Evolutionary conservation across 2,113 vertebrate genomes (phyloP).

Genomic region (Nannobrachium achirus): DNA sequence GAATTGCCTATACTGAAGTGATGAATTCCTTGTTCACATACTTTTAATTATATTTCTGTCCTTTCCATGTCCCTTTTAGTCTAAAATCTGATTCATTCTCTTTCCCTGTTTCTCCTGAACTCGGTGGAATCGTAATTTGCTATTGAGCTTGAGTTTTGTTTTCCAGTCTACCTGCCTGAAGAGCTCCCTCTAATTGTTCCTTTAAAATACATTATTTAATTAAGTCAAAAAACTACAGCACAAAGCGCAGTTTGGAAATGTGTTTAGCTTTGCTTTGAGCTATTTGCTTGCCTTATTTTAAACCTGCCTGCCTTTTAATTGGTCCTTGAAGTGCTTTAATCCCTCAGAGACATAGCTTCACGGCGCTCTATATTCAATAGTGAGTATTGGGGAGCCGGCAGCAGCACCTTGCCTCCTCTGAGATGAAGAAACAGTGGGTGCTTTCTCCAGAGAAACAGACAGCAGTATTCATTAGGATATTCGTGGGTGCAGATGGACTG

Average conservation of each 20-base stretch:
- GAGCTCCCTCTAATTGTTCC: constrained; percentile 39
- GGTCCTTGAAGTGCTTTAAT: constrained; percentile 57
- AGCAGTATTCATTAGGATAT: constrained; percentile 72
- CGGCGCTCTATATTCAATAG: constrained; percentile 57
- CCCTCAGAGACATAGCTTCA: constrained; percentile 54
- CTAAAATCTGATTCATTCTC: no score
- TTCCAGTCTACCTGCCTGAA: not conserved
- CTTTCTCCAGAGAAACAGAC: constrained; percentile 75
- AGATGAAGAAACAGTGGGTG: constrained; percentile 71
- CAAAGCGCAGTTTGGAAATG: constrained; percentile 30
- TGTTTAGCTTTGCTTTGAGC: constrained; percentile 52
- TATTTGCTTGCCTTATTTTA: constrained; percentile 65
- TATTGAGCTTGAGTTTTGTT: no score
- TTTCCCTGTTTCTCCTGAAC: no score
- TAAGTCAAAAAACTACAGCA: constrained; percentile 19
- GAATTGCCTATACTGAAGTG: no score
- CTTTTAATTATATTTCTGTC: not conserved
- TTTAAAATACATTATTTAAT: constrained; percentile 51
- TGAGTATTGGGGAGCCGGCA: constrained; percentile 45
- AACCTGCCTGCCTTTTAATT: constrained; percentile 67
- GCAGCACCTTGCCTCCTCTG: constrained; percentile 65
- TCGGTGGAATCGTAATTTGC: no score
- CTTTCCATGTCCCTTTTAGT: not conserved
- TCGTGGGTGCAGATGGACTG: constrained; percentile 46
- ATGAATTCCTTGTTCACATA: no score